Evolutionary conservation across 2,113 vertebrate species (phyloP).

Genomic region (Oxyruncus cristatus): DNA sequence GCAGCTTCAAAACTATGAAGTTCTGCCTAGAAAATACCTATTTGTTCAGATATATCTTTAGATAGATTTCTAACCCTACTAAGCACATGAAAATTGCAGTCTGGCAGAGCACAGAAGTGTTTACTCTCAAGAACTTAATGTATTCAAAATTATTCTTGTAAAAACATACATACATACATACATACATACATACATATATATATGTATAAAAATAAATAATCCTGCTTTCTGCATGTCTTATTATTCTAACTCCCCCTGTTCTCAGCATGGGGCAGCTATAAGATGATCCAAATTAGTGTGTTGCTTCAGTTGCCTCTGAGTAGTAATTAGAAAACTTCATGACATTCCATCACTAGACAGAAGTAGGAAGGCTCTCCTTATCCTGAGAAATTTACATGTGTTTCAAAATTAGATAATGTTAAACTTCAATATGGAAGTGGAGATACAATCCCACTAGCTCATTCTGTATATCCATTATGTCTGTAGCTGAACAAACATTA

Average conservation of each 20-base stretch:
- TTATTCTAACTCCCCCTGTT: neutral
- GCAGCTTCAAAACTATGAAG: neutral
- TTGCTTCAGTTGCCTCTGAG: neutral
- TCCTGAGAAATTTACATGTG: neutral
- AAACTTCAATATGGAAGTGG: neutral
- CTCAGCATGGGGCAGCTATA: neutral
- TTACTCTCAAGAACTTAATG: neutral
- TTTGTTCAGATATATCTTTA: neutral
- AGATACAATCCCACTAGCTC: neutral
- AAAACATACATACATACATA: neutral
- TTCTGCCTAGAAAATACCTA: neutral
- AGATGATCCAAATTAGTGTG: neutral
- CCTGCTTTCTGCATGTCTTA: neutral
- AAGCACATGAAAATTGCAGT: neutral
- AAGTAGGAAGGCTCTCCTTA: neutral
- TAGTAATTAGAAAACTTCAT: neutral
- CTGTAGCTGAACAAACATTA: neutral
- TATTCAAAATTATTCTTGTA: neutral
- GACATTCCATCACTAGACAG: neutral
- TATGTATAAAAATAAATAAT: neutral
- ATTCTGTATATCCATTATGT: neutral
- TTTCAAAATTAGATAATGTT: neutral
- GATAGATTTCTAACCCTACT: neutral
- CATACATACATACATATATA: neutral
- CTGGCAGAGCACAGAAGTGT: neutral